phyloP scores from a whole-genome alignment of 2,888 invertebrate genomes.

The Polymixis lichenea region DNA sequence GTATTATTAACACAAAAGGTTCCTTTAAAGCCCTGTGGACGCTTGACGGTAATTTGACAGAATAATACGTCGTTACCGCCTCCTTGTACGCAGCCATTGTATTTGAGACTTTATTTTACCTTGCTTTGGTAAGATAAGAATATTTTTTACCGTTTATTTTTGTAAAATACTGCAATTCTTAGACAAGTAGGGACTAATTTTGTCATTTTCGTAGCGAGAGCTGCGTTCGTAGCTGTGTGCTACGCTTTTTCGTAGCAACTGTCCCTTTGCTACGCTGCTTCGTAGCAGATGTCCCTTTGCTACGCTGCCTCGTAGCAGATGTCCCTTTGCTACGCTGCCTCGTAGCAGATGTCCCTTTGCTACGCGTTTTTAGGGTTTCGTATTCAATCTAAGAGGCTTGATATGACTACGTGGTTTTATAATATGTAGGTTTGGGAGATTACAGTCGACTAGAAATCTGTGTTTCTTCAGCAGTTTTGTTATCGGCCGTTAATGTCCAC shows the following conservation, averaged over 20 bases:
- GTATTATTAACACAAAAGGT: constrained; percentile 39
- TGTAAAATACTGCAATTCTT: background rate
- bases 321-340: background rate
- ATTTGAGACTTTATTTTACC: constrained; percentile 14
- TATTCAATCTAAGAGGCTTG: background rate
- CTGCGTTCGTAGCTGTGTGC: constrained; percentile 6
- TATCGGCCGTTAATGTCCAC: too few species aligned
- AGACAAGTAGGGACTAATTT: background rate
- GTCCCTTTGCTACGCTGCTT: background rate
- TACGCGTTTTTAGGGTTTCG: background rate
- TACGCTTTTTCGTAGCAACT: constrained; percentile 29
- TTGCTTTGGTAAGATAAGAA: constrained; percentile 13
- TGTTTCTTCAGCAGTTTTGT: background rate
- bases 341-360: constrained; percentile 2
- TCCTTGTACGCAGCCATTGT: constrained; percentile 18
- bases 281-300: background rate
- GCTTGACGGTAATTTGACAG: constrained; percentile 51
- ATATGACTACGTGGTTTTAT: background rate
- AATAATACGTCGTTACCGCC: constrained; percentile 35
- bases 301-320: background rate
- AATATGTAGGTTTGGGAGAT: background rate
- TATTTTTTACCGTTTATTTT: background rate
- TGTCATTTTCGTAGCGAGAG: background rate
- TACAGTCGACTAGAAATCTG: background rate
- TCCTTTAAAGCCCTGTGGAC: constrained; percentile 35